A percentile compares a stretch with the other conserved stretches of the same genome.
phyloP scores from a whole-genome alignment of 2,888 invertebrate genomes.

The Lasiommata megera region DNA sequence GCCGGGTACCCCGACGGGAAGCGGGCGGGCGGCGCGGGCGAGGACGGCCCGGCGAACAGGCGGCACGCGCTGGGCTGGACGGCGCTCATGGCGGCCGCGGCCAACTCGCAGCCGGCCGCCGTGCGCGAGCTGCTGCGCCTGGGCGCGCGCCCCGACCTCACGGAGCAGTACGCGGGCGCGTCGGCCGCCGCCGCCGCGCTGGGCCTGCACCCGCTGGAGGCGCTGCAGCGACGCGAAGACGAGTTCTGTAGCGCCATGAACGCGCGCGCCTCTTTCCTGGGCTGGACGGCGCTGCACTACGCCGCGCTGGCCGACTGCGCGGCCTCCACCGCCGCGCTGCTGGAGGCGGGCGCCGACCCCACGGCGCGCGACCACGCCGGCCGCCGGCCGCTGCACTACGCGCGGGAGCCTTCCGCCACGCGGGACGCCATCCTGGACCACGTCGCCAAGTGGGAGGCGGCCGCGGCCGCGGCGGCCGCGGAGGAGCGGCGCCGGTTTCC shows the following conservation, averaged over 20 bases:
- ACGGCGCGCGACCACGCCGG: conserved; percentile 89
- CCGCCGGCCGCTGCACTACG: conserved; percentile 88
- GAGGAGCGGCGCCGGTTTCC: conserved; percentile 91
- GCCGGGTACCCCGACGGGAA: conserved; percentile 37
- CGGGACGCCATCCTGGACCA: conserved; percentile 83
- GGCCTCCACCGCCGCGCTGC: conserved; percentile 82
- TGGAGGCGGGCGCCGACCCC: conserved; percentile 89
- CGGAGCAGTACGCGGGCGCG: conserved; percentile 88
- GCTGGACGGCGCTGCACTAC: conserved; percentile 94
- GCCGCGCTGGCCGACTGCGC: conserved; percentile 89
- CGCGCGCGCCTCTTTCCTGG: conserved; percentile 88
- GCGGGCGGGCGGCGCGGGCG: conserved; percentile 29
- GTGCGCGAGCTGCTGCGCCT: conserved; percentile 83
- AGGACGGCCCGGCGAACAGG: conserved; percentile 83
- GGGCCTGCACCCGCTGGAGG: conserved; percentile 87
- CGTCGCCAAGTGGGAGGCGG: conserved; percentile 73
- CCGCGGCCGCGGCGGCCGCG: conserved; percentile 84
- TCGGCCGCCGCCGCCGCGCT: conserved; percentile 84
- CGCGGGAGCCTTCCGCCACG: conserved; percentile 82
- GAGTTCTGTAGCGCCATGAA: conserved; percentile 89
- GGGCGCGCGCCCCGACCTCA: conserved; percentile 90
- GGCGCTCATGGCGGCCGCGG: conserved; percentile 90
- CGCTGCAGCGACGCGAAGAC: conserved; percentile 86
- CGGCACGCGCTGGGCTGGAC: conserved; percentile 93
- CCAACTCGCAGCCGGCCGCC: conserved; percentile 85